Percentiles rank a stretch among this genome's conserved stretches.
phyloP scores from a whole-genome alignment of 2,888 invertebrate genomes.

The Drosophila anceps region DNA sequence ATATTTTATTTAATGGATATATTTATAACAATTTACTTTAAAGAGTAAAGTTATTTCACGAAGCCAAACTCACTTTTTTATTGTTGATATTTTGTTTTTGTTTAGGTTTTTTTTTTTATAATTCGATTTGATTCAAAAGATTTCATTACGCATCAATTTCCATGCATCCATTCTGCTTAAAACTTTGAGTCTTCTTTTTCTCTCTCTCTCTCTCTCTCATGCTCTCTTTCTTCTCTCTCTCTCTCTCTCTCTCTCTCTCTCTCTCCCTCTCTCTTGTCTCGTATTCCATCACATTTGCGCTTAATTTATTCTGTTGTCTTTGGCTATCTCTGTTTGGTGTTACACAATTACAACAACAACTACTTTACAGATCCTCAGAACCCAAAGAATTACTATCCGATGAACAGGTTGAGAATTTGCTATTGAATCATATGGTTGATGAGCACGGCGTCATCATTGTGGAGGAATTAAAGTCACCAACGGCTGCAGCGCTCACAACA shows the following conservation, averaged over 20 bases:
- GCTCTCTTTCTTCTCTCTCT: neutral
- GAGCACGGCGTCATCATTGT: constrained; percentile 82
- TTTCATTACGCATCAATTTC: constrained; percentile 10
- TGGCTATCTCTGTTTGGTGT: constrained; percentile 31
- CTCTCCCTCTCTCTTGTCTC: neutral
- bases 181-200: constrained; percentile 11
- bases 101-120: neutral
- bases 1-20: too few relatives aligned
- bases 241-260: neutral
- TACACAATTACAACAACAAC: constrained; percentile 46
- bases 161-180: constrained; percentile 4
- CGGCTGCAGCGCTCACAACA: constrained; percentile 42
- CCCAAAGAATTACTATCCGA: constrained; percentile 85
- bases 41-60: constrained; percentile 38
- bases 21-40: too few relatives aligned
- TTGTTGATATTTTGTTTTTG: constrained; percentile 21
- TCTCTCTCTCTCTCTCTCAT: neutral
- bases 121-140: constrained; percentile 1
- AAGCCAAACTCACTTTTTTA: constrained; percentile 8
- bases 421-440: constrained; percentile 83
- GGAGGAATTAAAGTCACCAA: constrained; percentile 81
- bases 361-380: constrained; percentile 82
- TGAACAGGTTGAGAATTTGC: constrained; percentile 85
- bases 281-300: constrained; percentile 4
- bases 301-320: constrained; percentile 12